These are phyloP conservation scores for Pocillopora meandrina DNA, from an alignment of 92 coral and sea anemone genomes.

Conservation along the genomic window DNA sequence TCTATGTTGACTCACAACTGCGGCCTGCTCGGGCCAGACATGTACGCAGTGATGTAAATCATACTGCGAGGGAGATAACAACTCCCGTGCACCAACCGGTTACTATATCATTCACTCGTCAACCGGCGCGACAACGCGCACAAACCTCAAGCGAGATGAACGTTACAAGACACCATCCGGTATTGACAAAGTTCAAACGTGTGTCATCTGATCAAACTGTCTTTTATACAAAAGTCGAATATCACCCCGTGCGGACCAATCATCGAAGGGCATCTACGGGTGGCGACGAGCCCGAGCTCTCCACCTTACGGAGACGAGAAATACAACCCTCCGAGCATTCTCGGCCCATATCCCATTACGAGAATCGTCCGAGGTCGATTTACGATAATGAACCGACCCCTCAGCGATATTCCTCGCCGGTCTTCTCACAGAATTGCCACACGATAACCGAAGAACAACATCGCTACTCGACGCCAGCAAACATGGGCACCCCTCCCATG, in stretches of 20 bases:
- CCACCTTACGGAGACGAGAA: slow-evolving; percentile 16
- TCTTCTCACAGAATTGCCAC: slow-evolving; percentile 49
- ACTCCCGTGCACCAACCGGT: slow-evolving; percentile 42
- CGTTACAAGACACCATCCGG: slow-evolving; percentile 69
- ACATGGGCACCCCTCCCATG: slow-evolving; percentile 40
- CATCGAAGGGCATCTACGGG: slow-evolving; percentile 88
- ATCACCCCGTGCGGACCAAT: slow-evolving; percentile 7
- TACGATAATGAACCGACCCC: slow-evolving; percentile 83
- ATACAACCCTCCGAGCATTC: slow-evolving; percentile 36
- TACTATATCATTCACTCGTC: slow-evolving; percentile 34
- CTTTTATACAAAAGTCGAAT: slow-evolving; percentile 53
- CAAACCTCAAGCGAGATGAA: slow-evolving; percentile 30
- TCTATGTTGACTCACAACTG: slow-evolving; percentile 3
- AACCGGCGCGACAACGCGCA: slow-evolving; percentile 47
- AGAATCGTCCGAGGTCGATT: slow-evolving; percentile 69
- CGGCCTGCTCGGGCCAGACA: slow-evolving; percentile 23
- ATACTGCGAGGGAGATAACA: slow-evolving; percentile 9
- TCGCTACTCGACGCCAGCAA: slow-evolving; percentile 58
- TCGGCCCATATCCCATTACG: no score
- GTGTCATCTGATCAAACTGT: slow-evolving; percentile 74
- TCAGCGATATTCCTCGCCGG: slow-evolving; percentile 80
- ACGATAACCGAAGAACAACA: slow-evolving; percentile 50
- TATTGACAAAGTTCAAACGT: slow-evolving; percentile 74
- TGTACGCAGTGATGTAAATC: slow-evolving; percentile 15
- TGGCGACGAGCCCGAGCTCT: slow-evolving; percentile 45